phyloP scores from a whole-genome alignment of 1,140 invertebrate species.

The Pectinophora gossypiella region DNA sequence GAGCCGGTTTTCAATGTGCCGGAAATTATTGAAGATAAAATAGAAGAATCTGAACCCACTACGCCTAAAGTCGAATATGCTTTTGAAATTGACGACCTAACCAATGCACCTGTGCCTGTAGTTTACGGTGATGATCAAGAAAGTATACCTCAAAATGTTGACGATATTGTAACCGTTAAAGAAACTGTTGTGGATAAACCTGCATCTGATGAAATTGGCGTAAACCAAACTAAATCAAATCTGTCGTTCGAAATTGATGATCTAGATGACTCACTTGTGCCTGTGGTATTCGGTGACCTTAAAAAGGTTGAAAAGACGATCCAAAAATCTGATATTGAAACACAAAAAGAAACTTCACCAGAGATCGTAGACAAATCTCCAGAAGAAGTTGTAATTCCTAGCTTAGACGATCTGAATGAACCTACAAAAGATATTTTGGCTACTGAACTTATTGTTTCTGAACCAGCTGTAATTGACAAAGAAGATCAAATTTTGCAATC shows the following conservation, averaged over 20 bases:
- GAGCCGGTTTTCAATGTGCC: neutral
- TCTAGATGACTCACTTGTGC: slow-evolving; percentile 18
- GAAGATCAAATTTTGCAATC: neutral
- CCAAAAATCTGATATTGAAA: neutral
- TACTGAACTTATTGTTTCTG: too few relatives aligned
- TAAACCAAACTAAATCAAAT: slow-evolving; percentile 12
- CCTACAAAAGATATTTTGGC: too few relatives aligned
- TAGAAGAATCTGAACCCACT: neutral
- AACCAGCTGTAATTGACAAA: too few relatives aligned
- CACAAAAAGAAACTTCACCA: neutral
- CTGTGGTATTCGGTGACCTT: slow-evolving; percentile 35
- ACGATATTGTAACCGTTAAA: neutral
- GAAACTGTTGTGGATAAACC: slow-evolving; percentile 15
- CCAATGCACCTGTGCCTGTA: slow-evolving; percentile 21
- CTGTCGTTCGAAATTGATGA: slow-evolving; percentile 12
- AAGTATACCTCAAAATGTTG: neutral
- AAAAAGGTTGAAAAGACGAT: slow-evolving; percentile 30
- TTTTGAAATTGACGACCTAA: slow-evolving; percentile 30
- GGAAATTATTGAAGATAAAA: neutral
- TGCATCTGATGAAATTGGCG: neutral
- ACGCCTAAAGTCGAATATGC: slow-evolving; percentile 16
- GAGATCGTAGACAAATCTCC: neutral
- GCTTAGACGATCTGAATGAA: too few relatives aligned
- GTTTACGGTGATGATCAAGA: slow-evolving; percentile 16
- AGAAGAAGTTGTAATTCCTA: neutral